Base-by-base conservation (phyloP, 2,113 vertebrate genomes). In the Ptyas mucosa region DNA sequence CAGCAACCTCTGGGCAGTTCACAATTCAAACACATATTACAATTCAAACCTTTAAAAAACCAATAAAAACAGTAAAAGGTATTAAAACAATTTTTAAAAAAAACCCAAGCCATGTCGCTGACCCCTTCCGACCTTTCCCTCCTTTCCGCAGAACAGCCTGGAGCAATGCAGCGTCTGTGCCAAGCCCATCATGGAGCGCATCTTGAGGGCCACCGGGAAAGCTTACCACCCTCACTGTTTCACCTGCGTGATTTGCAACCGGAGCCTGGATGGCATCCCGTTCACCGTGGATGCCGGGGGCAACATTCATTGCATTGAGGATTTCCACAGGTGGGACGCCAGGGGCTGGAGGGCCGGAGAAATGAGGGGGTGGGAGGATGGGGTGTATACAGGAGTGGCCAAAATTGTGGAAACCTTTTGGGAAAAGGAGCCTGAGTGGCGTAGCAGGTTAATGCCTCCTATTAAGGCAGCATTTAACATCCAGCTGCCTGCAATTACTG, bases 151-250 rank as follows among this genome's bases (percentile, higher is more conserved):
- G 99, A 99, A 98, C 53, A 99, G 99, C 4, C 97, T 99, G 97
- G 99, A 99, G 98, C 98, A 98, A 15, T 99, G 99, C 97, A 99
- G 96, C 0, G 98, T 99, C 92, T 99, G 99, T 2, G 97, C 98
- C 91, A 98, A 99, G 96, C 99, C 99, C 95, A 99, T 99, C 97
- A 99, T 99, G 99, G 99, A 99, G 93, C 98, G 98, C 93, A 99
- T 99, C 95, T 98, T 99, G 57, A 97, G 99, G 85, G 99, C 99
- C n/a, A 99, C 99, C 0, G 99, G 99, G 81, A 99, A 99, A 96
- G 99, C 99, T 89, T 99, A 99, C 94, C 99, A 99, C 89, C 99
- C 99, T 26, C 99, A 99, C 97, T 99, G 99, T 97, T 99, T 99
- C 97, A 99, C 98, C 97, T 99, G 99, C 0, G 99, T 99, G 96